Conservation (phyloP, 2,113 vertebrate species). For the Cepphus grylle region DNA sequence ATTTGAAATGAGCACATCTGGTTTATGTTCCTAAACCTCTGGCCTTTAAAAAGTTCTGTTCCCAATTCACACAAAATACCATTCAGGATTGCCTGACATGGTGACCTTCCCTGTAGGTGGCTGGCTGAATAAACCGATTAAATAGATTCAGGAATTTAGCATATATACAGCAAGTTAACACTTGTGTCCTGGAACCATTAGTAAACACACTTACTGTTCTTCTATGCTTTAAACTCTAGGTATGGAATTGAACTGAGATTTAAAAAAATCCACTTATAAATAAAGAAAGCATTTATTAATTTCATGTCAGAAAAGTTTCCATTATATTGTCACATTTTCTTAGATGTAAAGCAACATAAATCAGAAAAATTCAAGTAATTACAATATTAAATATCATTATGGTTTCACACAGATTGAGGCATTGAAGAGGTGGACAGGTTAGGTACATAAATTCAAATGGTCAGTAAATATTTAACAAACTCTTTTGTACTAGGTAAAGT, state of each 20-base stretch:
- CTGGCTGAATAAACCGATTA: conserved; percentile 65
- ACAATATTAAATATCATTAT: not conserved
- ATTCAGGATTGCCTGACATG: conserved; percentile 72
- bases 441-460: conserved; percentile 74
- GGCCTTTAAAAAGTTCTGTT: conserved; percentile 75
- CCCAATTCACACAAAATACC: conserved; percentile 74
- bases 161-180: conserved; percentile 59
- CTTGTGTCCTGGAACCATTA: conserved; percentile 27
- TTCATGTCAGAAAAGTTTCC: not conserved
- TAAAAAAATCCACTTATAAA: not conserved
- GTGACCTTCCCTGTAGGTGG: conserved; percentile 74
- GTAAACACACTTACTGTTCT: not conserved
- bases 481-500: conserved; percentile 81
- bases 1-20: conserved; percentile 77
- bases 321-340: conserved; percentile 7
- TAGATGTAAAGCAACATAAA: not conserved
- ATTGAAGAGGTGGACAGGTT: conserved; percentile 18
- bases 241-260: not conserved
- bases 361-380: not conserved
- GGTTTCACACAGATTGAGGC: not conserved
- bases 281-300: not conserved
- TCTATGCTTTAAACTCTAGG: not conserved
- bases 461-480: conserved; percentile 82
- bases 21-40: conserved; percentile 79
- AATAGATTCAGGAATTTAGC: conserved; percentile 66